Evolutionary conservation across 2,797 vertebrate genomes (phyloP).

Genomic region (Pantherophis vulpinus): DNA sequence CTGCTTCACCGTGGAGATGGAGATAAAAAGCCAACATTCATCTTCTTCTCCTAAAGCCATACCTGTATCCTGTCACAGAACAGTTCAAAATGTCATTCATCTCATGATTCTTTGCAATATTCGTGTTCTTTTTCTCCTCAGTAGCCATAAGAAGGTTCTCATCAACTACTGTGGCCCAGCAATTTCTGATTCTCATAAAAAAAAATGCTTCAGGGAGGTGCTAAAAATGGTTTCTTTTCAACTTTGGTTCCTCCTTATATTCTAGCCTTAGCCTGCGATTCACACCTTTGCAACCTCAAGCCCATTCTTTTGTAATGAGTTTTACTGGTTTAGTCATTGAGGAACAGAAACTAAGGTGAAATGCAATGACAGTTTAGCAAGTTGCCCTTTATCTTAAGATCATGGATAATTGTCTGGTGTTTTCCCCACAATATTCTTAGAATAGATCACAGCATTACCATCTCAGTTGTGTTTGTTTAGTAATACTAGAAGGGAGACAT

Average conservation of each 20-base stretch:
- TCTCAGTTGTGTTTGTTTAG: neutral
- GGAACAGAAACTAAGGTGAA: slow-evolving; percentile 8
- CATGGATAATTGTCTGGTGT: neutral
- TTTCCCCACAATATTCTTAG: neutral
- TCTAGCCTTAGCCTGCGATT: neutral
- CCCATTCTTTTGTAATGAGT: neutral
- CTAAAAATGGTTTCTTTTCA: neutral
- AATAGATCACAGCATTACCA: neutral
- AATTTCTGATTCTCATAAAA: neutral
- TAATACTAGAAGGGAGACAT: neutral
- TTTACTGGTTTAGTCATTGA: neutral
- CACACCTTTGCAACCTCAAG: neutral
- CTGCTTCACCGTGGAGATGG: neutral
- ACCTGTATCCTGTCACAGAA: neutral
- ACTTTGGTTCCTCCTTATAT: neutral
- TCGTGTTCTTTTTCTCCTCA: neutral
- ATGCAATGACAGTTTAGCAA: neutral
- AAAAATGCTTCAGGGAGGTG: neutral
- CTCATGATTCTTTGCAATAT: neutral
- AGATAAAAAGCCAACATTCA: neutral
- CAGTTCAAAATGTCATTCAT: neutral
- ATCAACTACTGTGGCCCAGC: neutral
- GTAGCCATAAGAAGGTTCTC: neutral
- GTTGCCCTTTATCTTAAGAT: neutral
- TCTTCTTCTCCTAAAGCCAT: neutral